A percentile compares a stretch with the other conserved stretches of the same genome.
phyloP scores from a whole-genome alignment of 2,888 invertebrate species.

The Tethea ocularis region DNA sequence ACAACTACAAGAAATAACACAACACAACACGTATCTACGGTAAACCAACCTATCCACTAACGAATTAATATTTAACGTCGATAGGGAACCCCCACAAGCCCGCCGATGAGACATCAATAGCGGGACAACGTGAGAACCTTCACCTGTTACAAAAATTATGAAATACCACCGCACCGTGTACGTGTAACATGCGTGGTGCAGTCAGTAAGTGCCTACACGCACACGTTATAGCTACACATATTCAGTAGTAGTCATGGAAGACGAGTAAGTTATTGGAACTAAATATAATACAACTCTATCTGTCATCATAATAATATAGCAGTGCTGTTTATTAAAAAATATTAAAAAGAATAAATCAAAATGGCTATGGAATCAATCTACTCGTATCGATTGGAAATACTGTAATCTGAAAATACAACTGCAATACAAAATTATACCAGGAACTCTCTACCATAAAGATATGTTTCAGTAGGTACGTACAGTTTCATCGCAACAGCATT shows the following conservation, averaged over 20 bases:
- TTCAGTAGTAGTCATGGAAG: too few species aligned
- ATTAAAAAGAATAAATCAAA: too few species aligned
- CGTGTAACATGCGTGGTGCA: conserved; percentile 1
- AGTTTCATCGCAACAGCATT: conserved; percentile 41
- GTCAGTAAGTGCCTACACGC: neutral
- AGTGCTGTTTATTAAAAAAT: too few species aligned
- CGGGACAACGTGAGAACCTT: conserved; percentile 57
- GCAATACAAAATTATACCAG: conserved; percentile 11
- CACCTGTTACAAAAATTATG: conserved; percentile 46
- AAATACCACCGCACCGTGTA: conserved; percentile 13
- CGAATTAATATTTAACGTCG: conserved; percentile 66
- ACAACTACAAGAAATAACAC: too few species aligned
- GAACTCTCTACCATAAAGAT: conserved; percentile 15
- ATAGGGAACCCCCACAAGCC: conserved; percentile 57
- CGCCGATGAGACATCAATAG: conserved; percentile 56
- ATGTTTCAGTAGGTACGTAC: conserved; percentile 22
- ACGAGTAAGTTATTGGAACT: too few species aligned
- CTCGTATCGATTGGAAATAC: too few species aligned
- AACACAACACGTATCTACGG: too few species aligned
- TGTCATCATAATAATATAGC: too few species aligned
- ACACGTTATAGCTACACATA: too few species aligned
- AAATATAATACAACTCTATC: too few species aligned
- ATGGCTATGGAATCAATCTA: too few species aligned
- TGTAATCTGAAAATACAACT: too few species aligned
- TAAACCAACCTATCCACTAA: conserved; percentile 34